These are phyloP conservation scores for Bombus confusus DNA, from an alignment of 1,140 invertebrate species.

Conservation along the genomic window DNA sequence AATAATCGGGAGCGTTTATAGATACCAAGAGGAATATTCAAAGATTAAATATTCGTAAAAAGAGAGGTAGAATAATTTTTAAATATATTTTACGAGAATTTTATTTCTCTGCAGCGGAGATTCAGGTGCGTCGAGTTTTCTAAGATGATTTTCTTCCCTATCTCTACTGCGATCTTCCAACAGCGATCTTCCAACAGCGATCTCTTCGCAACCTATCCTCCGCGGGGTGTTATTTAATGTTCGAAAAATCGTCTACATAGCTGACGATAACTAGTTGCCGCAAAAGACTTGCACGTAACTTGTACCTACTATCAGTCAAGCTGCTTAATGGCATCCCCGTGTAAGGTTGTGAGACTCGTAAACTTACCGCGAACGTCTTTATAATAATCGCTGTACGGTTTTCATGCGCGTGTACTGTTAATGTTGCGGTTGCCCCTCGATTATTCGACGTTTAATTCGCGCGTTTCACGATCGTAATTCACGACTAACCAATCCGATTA, in stretches of 20 bases:
- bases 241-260: constrained; percentile 27
- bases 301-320: constrained; percentile 25
- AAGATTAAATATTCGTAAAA: neutral
- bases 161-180: neutral
- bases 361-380: constrained; percentile 64
- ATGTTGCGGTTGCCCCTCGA: constrained; percentile 6
- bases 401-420: neutral
- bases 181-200: constrained; percentile 7
- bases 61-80: neutral
- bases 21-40: neutral
- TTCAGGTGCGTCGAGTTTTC: constrained; percentile 17
- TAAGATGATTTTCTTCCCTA: neutral
- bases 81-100: constrained; percentile 9
- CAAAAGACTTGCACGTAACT: constrained; percentile 32
- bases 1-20: neutral
- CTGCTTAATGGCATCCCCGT: constrained; percentile 47
- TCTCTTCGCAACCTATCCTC: neutral
- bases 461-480: constrained; percentile 28
- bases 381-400: constrained; percentile 60
- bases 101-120: neutral
- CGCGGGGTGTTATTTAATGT: constrained; percentile 47
- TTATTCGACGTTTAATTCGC: constrained; percentile 58
- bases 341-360: constrained; percentile 55
- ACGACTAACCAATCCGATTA: neutral
- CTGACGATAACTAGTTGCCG: constrained; percentile 34